Base-by-base conservation (phyloP, 2,797 vertebrate genomes). In the Dryobates pubescens region DNA sequence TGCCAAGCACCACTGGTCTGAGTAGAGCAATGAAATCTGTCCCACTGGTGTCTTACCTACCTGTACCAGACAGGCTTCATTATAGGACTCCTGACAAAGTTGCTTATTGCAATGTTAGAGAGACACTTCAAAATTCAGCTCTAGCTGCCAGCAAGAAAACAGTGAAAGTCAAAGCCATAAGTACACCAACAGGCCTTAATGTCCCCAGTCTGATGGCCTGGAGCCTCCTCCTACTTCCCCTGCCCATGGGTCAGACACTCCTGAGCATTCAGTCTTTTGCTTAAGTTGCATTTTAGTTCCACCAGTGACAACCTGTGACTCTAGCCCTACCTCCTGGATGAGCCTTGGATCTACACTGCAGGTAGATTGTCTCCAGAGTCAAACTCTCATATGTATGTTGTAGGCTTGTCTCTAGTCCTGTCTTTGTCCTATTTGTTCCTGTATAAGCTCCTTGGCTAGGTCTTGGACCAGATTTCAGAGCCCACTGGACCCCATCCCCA, bases 401-500 rank as follows among this genome's bases (percentile, higher is more conserved):
- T 7, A 83, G 29, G 17, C 10, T 34, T 63, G 8, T 56, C 47
- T 77, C 73, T 58, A 62, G 24, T 67, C 17, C 45, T 63, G 7
- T 73, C 30, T 82, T 59, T 47, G 13, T 13, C 19, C 5, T 1
- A 26, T 34, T 43, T 67, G n/a, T 36, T 76, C 32, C 54, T 45
- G 14, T 53, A 4, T 57, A 29, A 64, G 10, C 29, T n/a, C 5
- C 18, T 10, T 34, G 16, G 5, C 2, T 57, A 68, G 29, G 27
- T 8, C 6, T 15, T 75, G 9, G 56, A 62, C 32, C 8, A 7
- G 5, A 7, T 72, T 86, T 84, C n/a, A 84, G 41, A 75, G 2
- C 4, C 14, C 17, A 34, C 0, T 29, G n/a, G 18, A 53, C 2
- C 3, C 8, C 2, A 2, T 78, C 7, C 57, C 20, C 22, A 57